Evolutionary conservation across 2,888 invertebrate genomes (phyloP).

Genomic region (Leptinotarsa tumamoca): DNA sequence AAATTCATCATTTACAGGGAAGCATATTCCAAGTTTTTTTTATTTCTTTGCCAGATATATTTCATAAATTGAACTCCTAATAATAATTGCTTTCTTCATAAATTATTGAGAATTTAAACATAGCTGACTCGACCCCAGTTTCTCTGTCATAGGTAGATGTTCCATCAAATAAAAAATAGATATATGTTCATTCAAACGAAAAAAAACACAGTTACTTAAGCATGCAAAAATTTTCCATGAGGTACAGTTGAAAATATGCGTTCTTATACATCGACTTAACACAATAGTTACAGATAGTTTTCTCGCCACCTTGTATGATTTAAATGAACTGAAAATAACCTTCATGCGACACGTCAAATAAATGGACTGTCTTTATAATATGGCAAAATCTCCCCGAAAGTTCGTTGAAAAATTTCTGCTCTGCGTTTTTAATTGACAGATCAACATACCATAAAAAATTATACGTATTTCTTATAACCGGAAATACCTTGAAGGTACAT

Average conservation of each 20-base stretch:
- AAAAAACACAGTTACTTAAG: too few relatives aligned
- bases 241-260: not conserved
- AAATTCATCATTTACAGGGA: too few relatives aligned
- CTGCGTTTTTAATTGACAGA: slow-evolving; percentile 18
- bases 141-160: too few relatives aligned
- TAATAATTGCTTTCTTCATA: too few relatives aligned
- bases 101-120: too few relatives aligned
- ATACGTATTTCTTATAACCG: slow-evolving; percentile 41
- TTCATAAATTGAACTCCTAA: too few relatives aligned
- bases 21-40: too few relatives aligned
- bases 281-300: not conserved
- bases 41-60: too few relatives aligned
- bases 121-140: too few relatives aligned
- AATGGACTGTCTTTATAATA: not conserved
- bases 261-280: not conserved
- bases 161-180: too few relatives aligned
- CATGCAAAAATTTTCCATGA: too few relatives aligned
- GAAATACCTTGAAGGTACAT: slow-evolving; percentile 52
- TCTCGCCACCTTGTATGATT: not conserved
- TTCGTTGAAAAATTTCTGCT: slow-evolving; percentile 4
- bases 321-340: not conserved
- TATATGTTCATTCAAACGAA: too few relatives aligned
- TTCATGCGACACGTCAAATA: not conserved
- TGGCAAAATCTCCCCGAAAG: not conserved
- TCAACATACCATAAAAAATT: slow-evolving; percentile 19